Conservation (phyloP, 2,797 vertebrate species). For the Pangasius sanitwongsei region DNA sequence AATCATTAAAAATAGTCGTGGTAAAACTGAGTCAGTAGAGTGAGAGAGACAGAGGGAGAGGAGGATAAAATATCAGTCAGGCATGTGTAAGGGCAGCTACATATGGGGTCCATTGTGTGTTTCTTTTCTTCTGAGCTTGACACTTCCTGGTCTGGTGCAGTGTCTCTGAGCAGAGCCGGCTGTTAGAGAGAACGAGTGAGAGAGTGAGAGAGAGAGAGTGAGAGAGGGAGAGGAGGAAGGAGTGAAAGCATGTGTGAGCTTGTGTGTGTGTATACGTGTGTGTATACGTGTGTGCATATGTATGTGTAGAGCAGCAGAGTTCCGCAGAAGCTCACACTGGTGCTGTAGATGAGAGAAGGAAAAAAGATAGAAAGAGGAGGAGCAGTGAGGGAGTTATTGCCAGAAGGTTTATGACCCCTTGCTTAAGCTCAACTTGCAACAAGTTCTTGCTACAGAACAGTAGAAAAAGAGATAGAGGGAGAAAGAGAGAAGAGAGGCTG, state of each 20-base stretch:
- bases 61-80: constrained; percentile 47
- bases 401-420: constrained; percentile 35
- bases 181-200: constrained; percentile 41
- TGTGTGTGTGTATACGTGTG: constrained; percentile 8
- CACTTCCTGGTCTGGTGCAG: constrained; percentile 66
- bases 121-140: constrained; percentile 57
- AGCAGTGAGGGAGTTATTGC: constrained; percentile 14
- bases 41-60: neutral
- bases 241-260: neutral
- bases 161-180: constrained; percentile 53
- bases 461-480: neutral
- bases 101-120: constrained; percentile 58
- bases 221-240: neutral
- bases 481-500: neutral
- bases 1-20: neutral
- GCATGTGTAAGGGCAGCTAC: constrained; percentile 61
- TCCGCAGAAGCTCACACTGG: constrained; percentile 17
- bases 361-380: neutral
- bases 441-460: constrained; percentile 46
- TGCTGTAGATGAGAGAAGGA: constrained; percentile 19
- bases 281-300: neutral
- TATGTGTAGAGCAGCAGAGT: constrained; percentile 29
- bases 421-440: constrained; percentile 32
- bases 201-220: neutral
- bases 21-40: neutral